Evolutionary conservation across 2,888 invertebrate genomes (phyloP).

Genomic region (Hydriomena furcata): DNA sequence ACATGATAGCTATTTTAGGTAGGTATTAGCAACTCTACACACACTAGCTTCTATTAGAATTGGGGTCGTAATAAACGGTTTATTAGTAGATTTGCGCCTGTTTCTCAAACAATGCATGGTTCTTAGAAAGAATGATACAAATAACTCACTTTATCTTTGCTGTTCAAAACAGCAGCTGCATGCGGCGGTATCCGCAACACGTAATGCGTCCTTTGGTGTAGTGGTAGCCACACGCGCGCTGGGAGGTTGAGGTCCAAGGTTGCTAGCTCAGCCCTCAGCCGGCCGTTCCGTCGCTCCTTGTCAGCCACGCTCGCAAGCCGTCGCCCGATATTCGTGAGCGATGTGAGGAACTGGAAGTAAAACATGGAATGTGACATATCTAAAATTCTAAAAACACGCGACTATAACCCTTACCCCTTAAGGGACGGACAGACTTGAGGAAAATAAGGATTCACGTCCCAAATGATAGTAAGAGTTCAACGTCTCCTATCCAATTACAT

Average conservation of each 20-base stretch:
- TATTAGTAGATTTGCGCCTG: too few relatives aligned
- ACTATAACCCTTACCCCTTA: too few relatives aligned
- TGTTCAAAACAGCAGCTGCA: slow-evolving; percentile 98
- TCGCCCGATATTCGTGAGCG: slow-evolving; percentile 71
- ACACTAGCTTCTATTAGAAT: too few relatives aligned
- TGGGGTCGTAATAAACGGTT: too few relatives aligned
- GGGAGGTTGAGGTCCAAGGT: slow-evolving; percentile 98
- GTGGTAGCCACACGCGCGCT: slow-evolving; percentile 98
- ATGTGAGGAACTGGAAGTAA: slow-evolving; percentile 63
- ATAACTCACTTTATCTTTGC: slow-evolving; percentile 92
- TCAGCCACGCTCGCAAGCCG: slow-evolving; percentile 72
- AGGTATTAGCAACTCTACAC: too few relatives aligned
- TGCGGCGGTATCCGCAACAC: slow-evolving; percentile 98
- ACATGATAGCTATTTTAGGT: too few relatives aligned
- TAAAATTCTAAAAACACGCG: neutral
- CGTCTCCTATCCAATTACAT: neutral
- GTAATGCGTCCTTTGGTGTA: slow-evolving; percentile 94
- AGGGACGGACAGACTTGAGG: too few relatives aligned
- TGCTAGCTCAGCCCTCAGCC: slow-evolving; percentile 96
- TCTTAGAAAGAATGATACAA: neutral
- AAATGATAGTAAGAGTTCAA: neutral
- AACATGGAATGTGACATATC: neutral
- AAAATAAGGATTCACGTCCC: too few relatives aligned
- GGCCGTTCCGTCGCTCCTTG: slow-evolving; percentile 94
- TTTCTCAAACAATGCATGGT: too few relatives aligned